phyloP scores from a whole-genome alignment of 2,888 invertebrate species.

The Trypoxylon attenuatum region DNA sequence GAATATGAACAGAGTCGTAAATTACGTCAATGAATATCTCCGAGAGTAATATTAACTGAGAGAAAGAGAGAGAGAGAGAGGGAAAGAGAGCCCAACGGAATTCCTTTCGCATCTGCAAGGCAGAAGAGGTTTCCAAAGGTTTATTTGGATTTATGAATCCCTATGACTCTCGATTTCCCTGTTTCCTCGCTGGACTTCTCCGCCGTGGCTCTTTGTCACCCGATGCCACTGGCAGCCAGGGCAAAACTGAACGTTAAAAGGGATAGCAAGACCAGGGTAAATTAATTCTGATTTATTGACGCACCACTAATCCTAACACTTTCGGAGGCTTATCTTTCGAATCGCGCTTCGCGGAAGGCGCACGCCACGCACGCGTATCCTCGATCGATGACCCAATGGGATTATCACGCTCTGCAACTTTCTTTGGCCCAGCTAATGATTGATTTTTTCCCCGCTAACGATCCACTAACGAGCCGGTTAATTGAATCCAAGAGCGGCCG shows the following conservation, averaged over 20 bases:
- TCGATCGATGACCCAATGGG: constrained; percentile 17
- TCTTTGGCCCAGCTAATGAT: background rate
- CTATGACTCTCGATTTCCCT: constrained; percentile 29
- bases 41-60: constrained; percentile 37
- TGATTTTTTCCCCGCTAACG: background rate
- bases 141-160: constrained; percentile 70
- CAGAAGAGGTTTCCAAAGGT: constrained; percentile 43
- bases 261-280: constrained; percentile 55
- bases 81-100: constrained; percentile 40
- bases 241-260: constrained; percentile 59
- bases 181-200: constrained; percentile 14
- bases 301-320: constrained; percentile 43
- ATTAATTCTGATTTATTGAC: constrained; percentile 68
- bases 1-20: too few relatives aligned
- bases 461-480: too few relatives aligned
- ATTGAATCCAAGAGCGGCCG: too few relatives aligned
- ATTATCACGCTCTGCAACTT: background rate
- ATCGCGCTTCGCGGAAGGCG: constrained; percentile 8
- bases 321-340: constrained; percentile 31
- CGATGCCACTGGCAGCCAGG: constrained; percentile 22
- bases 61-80: constrained; percentile 23
- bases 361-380: constrained; percentile 1
- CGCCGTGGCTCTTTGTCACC: background rate
- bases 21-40: constrained; percentile 38
- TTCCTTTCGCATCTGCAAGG: constrained; percentile 43